Conservation (phyloP, 1,140 invertebrate species). For the Atta texana region DNA sequence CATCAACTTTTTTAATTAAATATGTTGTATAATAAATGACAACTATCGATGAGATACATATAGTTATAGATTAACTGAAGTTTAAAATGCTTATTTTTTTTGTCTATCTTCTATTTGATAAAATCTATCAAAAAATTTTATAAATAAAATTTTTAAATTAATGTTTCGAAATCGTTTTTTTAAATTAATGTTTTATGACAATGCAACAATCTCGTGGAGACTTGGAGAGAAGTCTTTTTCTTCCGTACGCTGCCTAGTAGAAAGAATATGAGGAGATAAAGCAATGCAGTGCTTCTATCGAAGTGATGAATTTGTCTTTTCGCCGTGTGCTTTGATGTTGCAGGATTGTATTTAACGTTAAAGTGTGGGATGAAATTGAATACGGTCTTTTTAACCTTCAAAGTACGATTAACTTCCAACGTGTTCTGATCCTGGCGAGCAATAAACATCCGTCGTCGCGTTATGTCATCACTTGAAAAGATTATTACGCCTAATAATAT, state of each 20-base stretch:
- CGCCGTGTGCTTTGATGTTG: not conserved
- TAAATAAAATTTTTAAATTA: not conserved
- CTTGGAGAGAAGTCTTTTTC: not conserved
- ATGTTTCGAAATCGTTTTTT: not conserved
- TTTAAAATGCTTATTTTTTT: not conserved
- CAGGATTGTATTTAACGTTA: not conserved
- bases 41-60: not conserved
- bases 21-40: not conserved
- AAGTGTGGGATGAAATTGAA: not conserved
- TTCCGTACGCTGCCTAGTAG: not conserved
- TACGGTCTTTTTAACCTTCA: not conserved
- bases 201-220: not conserved
- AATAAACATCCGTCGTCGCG: not conserved
- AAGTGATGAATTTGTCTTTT: not conserved
- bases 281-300: not conserved
- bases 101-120: not conserved
- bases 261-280: not conserved
- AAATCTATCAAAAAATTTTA: not conserved
- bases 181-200: not conserved
- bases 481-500: conserved; percentile 19
- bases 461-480: not conserved
- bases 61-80: not conserved
- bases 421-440: not conserved
- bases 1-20: not conserved
- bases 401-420: not conserved